Evolutionary conservation across 2,113 vertebrate species (phyloP), one percentile per base, ranked within the genome.

Genomic region (Vulpes vulpes): DNA sequence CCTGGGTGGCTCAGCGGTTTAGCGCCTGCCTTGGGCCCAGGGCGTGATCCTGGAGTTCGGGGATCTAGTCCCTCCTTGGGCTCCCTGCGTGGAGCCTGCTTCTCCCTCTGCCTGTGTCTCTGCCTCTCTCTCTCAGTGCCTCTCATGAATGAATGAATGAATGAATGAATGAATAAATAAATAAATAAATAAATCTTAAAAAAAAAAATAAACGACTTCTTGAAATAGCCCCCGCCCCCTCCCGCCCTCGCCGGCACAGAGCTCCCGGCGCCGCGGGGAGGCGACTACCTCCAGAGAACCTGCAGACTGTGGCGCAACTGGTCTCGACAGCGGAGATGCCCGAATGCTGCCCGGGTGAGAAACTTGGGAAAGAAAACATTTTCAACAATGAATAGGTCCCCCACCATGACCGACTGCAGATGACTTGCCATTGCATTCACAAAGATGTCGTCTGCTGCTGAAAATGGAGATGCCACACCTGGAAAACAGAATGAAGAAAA

Each of bases 401-500:
- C 88, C 49, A 51, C 96, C 1, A 0, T 81, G 73, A 85, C 94
- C 86, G 74, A 25, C 97, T 98, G 93, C 98, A 99, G 98, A 98
- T 99, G 98, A 98, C 97, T 98, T 96, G 32, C 92, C 81, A 43
- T 97, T 73, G 82, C 95, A n/a, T 96, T 98, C 2, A 0, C 78
- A 98, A 99, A 92, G 98, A 99, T 99, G 98, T 98, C 99, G 1
- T 95, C 98, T 62, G 86, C 98, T 94, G 94, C 98, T 92, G 99
- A 99, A 98, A 99, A 98, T 94, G 98, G 97, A 96, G 99, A 97
- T 91, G 83, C 98, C 89, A 98, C 98, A 98, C 97, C 98, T 95
- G 98, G 98, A 96, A 99, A 98, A 97, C 95, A 97, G 98, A 98
- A 74, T 65, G 99, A 99, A 98, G 99, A 99, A 97, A 35, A 35